These are phyloP conservation scores for Anastatus disparis DNA, from an alignment of 1,140 invertebrate genomes.

Conservation along the genomic window DNA sequence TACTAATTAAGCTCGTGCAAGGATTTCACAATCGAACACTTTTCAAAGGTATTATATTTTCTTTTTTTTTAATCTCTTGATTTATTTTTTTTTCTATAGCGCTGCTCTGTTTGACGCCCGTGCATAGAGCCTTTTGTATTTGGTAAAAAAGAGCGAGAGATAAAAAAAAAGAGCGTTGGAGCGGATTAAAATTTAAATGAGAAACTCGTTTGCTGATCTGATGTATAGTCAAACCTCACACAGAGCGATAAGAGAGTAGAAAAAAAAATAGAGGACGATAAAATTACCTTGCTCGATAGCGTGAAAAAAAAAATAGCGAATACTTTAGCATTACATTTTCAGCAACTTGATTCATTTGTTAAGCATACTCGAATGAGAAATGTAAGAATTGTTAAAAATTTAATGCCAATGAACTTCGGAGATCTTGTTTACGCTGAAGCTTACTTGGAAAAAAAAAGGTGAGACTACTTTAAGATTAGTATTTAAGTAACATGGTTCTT, in stretches of 20 bases:
- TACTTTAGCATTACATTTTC: slow-evolving; percentile 4
- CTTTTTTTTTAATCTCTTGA: no score
- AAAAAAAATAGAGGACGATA: not conserved
- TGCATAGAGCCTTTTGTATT: not conserved
- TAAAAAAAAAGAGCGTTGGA: not conserved
- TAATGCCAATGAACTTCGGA: no score
- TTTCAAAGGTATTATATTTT: not conserved
- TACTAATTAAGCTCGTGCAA: not conserved
- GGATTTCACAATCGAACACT: slow-evolving; percentile 4
- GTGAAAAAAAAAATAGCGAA: no score
- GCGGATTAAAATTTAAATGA: slow-evolving; percentile 25
- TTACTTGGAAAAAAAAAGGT: no score
- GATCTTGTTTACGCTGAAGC: no score
- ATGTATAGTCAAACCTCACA: no score
- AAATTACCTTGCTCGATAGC: not conserved
- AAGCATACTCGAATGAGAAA: not conserved
- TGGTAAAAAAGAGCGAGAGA: no score
- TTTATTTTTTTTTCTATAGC: no score
- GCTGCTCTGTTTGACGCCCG: not conserved
- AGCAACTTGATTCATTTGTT: not conserved
- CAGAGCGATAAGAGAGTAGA: no score
- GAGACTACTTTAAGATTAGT: no score
- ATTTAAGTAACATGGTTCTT: no score
- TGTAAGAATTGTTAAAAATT: no score
- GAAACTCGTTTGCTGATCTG: not conserved